Percentiles rank a stretch among this genome's conserved stretches.
phyloP scores from a whole-genome alignment of 2,888 invertebrate genomes.

The Drosophila cognata region DNA sequence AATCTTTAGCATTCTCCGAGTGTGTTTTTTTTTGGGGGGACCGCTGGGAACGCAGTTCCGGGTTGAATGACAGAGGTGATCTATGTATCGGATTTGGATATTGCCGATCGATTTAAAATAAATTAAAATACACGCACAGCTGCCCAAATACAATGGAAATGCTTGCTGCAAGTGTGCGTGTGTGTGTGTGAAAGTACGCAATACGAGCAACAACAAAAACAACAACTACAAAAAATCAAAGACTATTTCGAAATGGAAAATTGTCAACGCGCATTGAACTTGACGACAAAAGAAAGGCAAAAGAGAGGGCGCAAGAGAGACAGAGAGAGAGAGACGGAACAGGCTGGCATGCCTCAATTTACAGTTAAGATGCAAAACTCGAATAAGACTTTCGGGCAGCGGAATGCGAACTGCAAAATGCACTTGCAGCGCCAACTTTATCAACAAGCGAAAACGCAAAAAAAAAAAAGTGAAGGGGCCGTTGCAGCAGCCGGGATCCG shows the following conservation, averaged over 20 bases:
- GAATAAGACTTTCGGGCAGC: slow-evolving; percentile 73
- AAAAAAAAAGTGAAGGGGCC: slow-evolving; percentile 75
- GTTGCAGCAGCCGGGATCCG: slow-evolving; percentile 47
- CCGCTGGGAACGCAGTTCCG: slow-evolving; percentile 55
- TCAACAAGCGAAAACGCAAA: slow-evolving; percentile 33
- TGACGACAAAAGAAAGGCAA: slow-evolving; percentile 70
- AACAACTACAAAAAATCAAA: slow-evolving; percentile 43
- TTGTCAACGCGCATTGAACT: slow-evolving; percentile 81
- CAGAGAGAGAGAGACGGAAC: slow-evolving; percentile 9
- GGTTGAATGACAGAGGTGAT: slow-evolving; percentile 67
- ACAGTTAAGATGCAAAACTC: slow-evolving; percentile 80
- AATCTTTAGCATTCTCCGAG: slow-evolving; percentile 29
- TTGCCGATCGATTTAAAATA: slow-evolving; percentile 73
- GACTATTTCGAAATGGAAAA: slow-evolving; percentile 75
- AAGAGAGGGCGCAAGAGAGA: slow-evolving; percentile 1
- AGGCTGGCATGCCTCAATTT: slow-evolving; percentile 66
- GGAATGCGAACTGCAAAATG: slow-evolving; percentile 75
- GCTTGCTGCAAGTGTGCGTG: background rate
- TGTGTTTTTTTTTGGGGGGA: background rate
- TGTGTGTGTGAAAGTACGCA: slow-evolving; percentile 57
- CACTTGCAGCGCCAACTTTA: slow-evolving; percentile 78
- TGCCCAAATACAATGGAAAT: slow-evolving; percentile 68
- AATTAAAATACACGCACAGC: slow-evolving; percentile 75
- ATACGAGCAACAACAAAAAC: slow-evolving; percentile 4
- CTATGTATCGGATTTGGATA: slow-evolving; percentile 33